Conservation (phyloP, 2,113 vertebrate species). For the Sylvia atricapilla region DNA sequence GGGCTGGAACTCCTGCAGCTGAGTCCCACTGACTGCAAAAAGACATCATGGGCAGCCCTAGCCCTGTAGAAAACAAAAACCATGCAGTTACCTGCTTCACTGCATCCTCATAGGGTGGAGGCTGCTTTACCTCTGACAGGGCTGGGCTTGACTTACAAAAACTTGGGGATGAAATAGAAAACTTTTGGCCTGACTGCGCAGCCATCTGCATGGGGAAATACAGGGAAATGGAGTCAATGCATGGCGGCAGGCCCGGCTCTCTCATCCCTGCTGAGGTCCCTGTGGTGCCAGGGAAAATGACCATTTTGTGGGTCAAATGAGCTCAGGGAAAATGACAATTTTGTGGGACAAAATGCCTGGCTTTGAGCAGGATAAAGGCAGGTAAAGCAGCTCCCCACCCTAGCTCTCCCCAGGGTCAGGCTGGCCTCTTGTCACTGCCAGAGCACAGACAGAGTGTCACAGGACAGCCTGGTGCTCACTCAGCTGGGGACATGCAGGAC, state of each 20-base stretch:
- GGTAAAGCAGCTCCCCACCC: neutral
- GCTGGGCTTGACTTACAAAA: conserved; percentile 86
- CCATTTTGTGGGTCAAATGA: neutral
- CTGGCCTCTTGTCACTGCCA: neutral
- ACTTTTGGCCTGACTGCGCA: conserved; percentile 83
- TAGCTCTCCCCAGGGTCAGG: neutral
- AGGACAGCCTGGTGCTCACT: neutral
- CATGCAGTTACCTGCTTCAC: conserved; percentile 85
- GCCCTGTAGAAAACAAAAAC: neutral
- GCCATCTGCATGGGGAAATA: conserved; percentile 83
- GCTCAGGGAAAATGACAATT: neutral
- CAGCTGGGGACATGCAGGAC: fast-evolving
- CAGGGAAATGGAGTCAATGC: conserved; percentile 47
- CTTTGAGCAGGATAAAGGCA: neutral
- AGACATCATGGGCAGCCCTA: neutral
- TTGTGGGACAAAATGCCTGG: neutral
- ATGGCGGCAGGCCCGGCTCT: fast-evolving
- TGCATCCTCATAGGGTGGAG: conserved; percentile 94
- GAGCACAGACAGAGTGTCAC: neutral
- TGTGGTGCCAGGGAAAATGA: neutral
- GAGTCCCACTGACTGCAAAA: neutral
- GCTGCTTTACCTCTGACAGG: conserved; percentile 86
- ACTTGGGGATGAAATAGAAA: conserved; percentile 80
- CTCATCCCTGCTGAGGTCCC: neutral
- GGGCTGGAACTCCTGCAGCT: neutral